Evolutionary conservation across 2,797 vertebrate genomes (phyloP).

Genomic region (Sebastes matsubarae): DNA sequence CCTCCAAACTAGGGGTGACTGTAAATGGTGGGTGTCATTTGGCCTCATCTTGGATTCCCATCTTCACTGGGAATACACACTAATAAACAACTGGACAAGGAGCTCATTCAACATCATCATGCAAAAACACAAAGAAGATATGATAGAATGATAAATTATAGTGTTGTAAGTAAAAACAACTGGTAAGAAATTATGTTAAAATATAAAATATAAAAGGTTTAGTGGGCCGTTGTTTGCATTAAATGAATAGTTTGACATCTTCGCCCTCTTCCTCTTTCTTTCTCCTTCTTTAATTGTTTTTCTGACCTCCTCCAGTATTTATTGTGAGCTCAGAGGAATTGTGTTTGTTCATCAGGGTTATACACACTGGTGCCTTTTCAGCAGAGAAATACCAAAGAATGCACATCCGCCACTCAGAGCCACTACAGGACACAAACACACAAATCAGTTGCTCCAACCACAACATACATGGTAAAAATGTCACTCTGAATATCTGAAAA

Average conservation of each 20-base stretch:
- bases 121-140: neutral
- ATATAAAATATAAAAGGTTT: neutral
- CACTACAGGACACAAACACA: conserved; percentile 1
- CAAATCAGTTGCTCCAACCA: neutral
- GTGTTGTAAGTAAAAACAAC: no score
- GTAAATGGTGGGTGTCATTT: conserved; percentile 61
- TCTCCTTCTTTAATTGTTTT: neutral
- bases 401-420: neutral
- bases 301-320: conserved; percentile 25
- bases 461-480: neutral
- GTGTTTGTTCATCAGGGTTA: conserved; percentile 37
- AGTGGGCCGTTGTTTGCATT: neutral
- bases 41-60: neutral
- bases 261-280: neutral
- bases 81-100: conserved; percentile 51
- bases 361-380: conserved; percentile 27
- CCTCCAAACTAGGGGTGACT: conserved; percentile 20
- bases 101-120: conserved; percentile 19
- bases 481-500: neutral
- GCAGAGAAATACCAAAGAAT: conserved; percentile 15
- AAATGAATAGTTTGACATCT: neutral
- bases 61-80: conserved; percentile 24
- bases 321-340: conserved; percentile 9
- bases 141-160: neutral
- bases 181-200: neutral